Evolutionary conservation across 2,888 invertebrate genomes (phyloP).

Genomic region (Sinodicranocentrus sp.): DNA sequence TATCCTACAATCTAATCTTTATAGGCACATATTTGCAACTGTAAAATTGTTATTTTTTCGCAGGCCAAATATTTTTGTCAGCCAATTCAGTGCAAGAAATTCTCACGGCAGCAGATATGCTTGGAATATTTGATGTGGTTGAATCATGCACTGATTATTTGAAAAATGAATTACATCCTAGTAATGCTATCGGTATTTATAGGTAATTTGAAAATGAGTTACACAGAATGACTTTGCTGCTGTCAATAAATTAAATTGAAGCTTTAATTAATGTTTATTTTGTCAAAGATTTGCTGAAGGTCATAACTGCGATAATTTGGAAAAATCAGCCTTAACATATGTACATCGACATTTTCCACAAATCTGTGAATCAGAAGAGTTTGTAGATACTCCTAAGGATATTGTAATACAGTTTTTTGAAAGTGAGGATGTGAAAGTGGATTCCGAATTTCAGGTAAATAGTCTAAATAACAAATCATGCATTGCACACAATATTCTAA

Average conservation of each 20-base stretch:
- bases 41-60: constrained; percentile 54
- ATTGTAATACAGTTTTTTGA: constrained; percentile 87
- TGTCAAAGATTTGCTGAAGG: constrained; percentile 95
- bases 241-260: too few relatives aligned
- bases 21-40: neutral
- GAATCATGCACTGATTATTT: constrained; percentile 91
- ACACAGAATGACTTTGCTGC: too few relatives aligned
- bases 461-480: neutral
- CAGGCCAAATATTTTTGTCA: constrained; percentile 84
- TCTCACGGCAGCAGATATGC: constrained; percentile 93
- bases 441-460: constrained; percentile 90
- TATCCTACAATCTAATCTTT: neutral
- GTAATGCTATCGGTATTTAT: constrained; percentile 93
- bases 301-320: constrained; percentile 89
- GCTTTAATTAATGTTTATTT: constrained; percentile 9
- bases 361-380: constrained; percentile 90
- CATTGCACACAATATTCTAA: neutral
- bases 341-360: constrained; percentile 91
- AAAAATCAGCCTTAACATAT: constrained; percentile 88
- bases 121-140: constrained; percentile 89
- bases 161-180: constrained; percentile 89
- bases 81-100: constrained; percentile 92
- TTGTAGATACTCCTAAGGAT: constrained; percentile 88
- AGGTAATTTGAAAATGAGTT: constrained; percentile 80
- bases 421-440: constrained; percentile 92